Evolutionary conservation across 92 coral and sea anemone genomes (phyloP), one percentile per base, ranked within the genome.

Genomic region (Paramuricea clavata): DNA sequence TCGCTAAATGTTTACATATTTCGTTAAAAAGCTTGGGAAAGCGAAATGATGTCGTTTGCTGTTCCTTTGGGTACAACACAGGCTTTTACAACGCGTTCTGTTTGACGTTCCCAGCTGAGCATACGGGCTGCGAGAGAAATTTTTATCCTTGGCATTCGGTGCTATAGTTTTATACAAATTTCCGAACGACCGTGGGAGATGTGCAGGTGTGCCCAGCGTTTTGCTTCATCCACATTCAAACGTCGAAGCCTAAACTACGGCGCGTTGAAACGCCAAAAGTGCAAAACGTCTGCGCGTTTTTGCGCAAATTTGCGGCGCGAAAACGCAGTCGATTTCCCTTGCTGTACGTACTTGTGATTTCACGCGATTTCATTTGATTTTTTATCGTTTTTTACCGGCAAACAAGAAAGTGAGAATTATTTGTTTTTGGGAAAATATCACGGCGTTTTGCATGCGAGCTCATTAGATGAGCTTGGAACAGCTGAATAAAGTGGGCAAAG

Each of bases 191-290:
- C 81, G 81, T 74, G 81, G 34, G 81, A 74, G 6, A 10, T 0
- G 22, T 74, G 81, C 81, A 74, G 81, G 81, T 74, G 81, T 74
- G 44, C 22, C 9, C 64, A 74, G 61, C 19, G 42, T 47, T 56
- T 27, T n/a, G 35, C 1, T 23, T 33, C 30, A 16, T 10, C 76
- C 26, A 5, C 5, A 70, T 27, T 67, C 74, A 27, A 44, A 47
- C 6, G 10, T 30, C 52, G 23, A 50, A 31, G 13, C 35, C n/a
- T 11, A 60, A 22, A 60, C 33, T 26, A 60, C 8, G 23, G 31
- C 31, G 28, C 2, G 23, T 60, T 12, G 23, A 28, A 28, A 60
- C 31, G 32, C 68, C 68, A 19, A 26, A 60, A 60, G n/a, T n/a
- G n/a, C n/a, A n/a, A n/a, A n/a, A n/a, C n/a, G n/a, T n/a, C n/a